Conservation (phyloP, 2,113 vertebrate species). For the Plestiodon gilberti region DNA sequence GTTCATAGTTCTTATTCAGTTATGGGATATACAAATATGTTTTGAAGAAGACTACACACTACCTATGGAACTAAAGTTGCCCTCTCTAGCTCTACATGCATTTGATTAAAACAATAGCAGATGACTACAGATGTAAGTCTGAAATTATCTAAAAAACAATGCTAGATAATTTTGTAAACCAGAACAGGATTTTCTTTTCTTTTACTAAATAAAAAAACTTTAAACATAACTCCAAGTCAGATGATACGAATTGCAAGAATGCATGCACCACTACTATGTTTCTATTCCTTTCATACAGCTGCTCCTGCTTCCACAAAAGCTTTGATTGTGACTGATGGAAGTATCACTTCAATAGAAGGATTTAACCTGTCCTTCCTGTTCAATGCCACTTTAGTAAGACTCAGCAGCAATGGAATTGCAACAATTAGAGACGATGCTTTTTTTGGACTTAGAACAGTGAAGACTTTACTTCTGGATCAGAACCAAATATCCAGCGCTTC, state of each 20-base stretch:
- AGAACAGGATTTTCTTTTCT: not conserved
- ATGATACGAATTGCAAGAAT: not conserved
- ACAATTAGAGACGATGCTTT: conserved; percentile 72
- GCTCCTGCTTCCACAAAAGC: conserved; percentile 74
- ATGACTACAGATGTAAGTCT: too few species aligned
- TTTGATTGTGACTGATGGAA: conserved; percentile 78
- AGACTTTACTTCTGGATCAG: conserved; percentile 77
- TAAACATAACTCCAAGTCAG: conserved; percentile 1
- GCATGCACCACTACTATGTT: not conserved
- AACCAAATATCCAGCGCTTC: conserved; percentile 77
- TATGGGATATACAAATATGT: not conserved
- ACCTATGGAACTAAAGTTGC: not conserved
- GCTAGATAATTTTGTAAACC: not conserved
- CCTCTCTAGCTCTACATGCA: not conserved
- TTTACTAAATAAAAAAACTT: not conserved
- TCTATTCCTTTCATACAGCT: conserved; percentile 54
- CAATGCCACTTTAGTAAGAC: conserved; percentile 77
- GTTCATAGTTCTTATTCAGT: not conserved
- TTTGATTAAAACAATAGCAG: not conserved
- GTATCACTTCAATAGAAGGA: conserved; percentile 69
- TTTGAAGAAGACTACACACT: not conserved
- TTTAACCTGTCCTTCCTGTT: conserved; percentile 72
- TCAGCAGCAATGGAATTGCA: conserved; percentile 79
- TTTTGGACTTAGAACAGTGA: conserved; percentile 70
- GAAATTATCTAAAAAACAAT: not conserved